Conservation (phyloP, 2,797 vertebrate genomes). For the Linurgus olivaceus region DNA sequence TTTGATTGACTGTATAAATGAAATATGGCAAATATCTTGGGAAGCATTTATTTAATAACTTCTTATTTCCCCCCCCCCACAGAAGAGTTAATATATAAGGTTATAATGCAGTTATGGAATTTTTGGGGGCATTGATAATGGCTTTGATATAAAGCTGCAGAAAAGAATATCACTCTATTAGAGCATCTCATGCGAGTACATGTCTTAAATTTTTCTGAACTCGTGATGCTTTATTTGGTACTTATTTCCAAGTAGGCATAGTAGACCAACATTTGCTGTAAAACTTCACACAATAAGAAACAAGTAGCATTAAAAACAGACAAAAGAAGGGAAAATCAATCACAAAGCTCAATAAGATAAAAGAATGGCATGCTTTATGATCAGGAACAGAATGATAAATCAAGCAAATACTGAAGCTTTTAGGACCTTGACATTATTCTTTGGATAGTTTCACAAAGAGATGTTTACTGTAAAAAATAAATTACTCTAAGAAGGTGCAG, state of each 20-base stretch:
- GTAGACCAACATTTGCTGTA: background rate
- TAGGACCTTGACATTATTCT: background rate
- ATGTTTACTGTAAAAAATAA: conserved; percentile 18
- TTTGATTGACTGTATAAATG: background rate
- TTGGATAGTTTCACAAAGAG: background rate
- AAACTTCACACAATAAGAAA: background rate
- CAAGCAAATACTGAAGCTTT: background rate
- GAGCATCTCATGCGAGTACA: background rate
- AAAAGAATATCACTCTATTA: background rate
- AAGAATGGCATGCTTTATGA: conserved; percentile 1
- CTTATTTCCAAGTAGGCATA: background rate
- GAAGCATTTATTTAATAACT: background rate
- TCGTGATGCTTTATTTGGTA: background rate
- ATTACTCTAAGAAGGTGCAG: background rate
- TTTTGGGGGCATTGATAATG: background rate
- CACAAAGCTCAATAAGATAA: background rate
- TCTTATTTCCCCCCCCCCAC: accelerated
- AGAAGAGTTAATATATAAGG: background rate
- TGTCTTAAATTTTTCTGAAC: background rate
- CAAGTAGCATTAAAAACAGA: background rate
- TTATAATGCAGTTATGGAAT: background rate
- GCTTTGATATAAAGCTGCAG: background rate
- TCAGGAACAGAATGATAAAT: conserved; percentile 11
- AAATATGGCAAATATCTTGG: background rate
- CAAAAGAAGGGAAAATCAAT: background rate